Percentiles rank a stretch among this genome's conserved stretches.
Evolutionary conservation across 2,888 invertebrate genomes (phyloP).

Genomic region (Pollenia angustigena): DNA sequence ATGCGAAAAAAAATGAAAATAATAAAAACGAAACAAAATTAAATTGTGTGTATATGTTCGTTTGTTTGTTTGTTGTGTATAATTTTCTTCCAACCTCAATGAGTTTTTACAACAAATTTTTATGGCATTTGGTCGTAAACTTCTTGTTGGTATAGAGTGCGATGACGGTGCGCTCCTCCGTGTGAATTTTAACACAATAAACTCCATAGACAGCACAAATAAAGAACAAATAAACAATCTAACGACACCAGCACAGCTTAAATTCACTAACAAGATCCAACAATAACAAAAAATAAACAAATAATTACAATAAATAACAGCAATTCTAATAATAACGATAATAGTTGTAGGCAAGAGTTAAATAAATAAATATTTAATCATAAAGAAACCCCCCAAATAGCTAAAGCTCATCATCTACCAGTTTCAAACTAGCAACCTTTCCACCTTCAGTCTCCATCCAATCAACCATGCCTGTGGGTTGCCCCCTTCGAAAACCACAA

Average conservation of each 20-base stretch:
- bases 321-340: constrained; percentile 43
- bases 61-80: constrained; percentile 34
- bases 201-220: constrained; percentile 53
- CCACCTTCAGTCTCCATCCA: constrained; percentile 18
- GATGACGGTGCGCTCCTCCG: constrained; percentile 78
- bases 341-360: constrained; percentile 36
- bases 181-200: constrained; percentile 76
- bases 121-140: constrained; percentile 85
- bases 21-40: constrained; percentile 37
- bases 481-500: constrained; percentile 30
- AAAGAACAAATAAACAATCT: constrained; percentile 60
- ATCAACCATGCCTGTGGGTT: constrained; percentile 7
- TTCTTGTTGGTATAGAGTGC: constrained; percentile 83
- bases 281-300: constrained; percentile 37
- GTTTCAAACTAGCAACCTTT: constrained; percentile 6
- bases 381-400: constrained; percentile 2
- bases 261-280: constrained; percentile 20
- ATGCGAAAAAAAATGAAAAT: constrained; percentile 47
- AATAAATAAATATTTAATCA: constrained; percentile 46
- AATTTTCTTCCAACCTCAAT: constrained; percentile 77
- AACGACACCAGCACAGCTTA: constrained; percentile 39
- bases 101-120: constrained; percentile 84
- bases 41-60: constrained; percentile 38
- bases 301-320: constrained; percentile 44
- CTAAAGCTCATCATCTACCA: constrained; percentile 20